phyloP scores from a whole-genome alignment of 2,113 vertebrate genomes.

The Grammomys surdaster region DNA sequence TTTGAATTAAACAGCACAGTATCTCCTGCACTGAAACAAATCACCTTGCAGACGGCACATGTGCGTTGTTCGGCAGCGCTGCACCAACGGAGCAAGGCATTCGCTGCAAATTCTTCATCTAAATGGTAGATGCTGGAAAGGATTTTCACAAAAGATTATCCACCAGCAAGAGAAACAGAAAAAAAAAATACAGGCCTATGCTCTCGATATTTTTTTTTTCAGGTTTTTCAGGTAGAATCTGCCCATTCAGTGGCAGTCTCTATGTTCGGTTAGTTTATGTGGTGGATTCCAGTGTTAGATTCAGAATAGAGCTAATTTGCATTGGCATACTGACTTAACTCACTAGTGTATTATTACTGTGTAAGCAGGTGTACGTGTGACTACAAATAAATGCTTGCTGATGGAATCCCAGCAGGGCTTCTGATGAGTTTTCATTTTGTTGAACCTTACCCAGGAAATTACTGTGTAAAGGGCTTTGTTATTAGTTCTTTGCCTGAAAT shows the following conservation, averaged over 20 bases:
- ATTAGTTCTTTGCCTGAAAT: conserved; percentile 86
- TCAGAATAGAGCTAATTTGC: conserved; percentile 89
- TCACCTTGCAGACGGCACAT: conserved; percentile 69
- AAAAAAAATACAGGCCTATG: conserved; percentile 47
- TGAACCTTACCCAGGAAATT: conserved; percentile 89
- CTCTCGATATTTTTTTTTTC: not conserved
- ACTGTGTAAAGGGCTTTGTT: conserved; percentile 85
- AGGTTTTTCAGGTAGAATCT: not conserved
- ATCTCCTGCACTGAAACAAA: conserved; percentile 65
- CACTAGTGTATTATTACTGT: conserved; percentile 87
- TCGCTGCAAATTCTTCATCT: conserved; percentile 80
- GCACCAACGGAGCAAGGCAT: conserved; percentile 80
- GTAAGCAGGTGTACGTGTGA: conserved; percentile 89
- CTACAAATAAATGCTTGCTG: conserved; percentile 90
- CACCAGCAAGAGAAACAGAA: conserved; percentile 71
- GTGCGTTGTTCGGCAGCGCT: conserved; percentile 55
- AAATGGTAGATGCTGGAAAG: conserved; percentile 74
- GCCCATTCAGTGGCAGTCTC: conserved; percentile 58
- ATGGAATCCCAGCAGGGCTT: conserved; percentile 89
- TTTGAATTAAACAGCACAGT: conserved; percentile 14
- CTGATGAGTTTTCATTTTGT: conserved; percentile 89
- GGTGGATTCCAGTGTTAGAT: conserved; percentile 82
- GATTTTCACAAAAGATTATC: conserved; percentile 72
- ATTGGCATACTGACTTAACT: conserved; percentile 87
- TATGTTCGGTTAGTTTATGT: conserved; percentile 66